Conservation (phyloP, 2,113 vertebrate species). For the Carassius auratus region DNA sequence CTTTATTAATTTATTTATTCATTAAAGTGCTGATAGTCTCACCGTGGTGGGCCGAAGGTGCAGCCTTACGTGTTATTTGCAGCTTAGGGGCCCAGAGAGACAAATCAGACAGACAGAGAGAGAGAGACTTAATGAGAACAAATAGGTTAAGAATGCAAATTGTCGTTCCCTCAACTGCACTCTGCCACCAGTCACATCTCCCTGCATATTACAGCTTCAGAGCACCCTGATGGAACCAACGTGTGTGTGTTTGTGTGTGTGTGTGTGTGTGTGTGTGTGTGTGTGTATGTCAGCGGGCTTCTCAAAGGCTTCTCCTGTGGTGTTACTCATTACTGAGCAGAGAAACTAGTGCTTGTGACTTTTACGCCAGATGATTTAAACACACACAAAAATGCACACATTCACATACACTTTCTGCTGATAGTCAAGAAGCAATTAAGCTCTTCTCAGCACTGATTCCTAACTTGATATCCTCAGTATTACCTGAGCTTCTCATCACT, state of each 20-base stretch:
- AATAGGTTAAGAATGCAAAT: conserved; percentile 61
- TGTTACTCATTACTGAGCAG: conserved; percentile 49
- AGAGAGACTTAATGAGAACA: conserved; percentile 57
- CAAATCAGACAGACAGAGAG: conserved; percentile 6
- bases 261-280: too few relatives aligned
- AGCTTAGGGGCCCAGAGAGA: conserved; percentile 28
- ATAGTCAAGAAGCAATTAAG: conserved; percentile 54
- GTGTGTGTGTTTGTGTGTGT: too few relatives aligned
- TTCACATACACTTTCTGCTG: conserved; percentile 32
- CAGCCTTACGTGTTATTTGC: conserved; percentile 41
- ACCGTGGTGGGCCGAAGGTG: background rate
- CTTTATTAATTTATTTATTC: conserved; percentile 59
- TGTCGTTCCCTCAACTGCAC: conserved; percentile 16
- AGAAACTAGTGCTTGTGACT: conserved; percentile 36
- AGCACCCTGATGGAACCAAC: background rate
- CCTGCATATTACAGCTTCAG: conserved; percentile 12
- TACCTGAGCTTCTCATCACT: conserved; percentile 33
- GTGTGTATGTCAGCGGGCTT: background rate
- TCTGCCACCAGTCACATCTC: conserved; percentile 26
- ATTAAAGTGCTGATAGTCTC: conserved; percentile 45
- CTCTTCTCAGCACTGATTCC: conserved; percentile 32
- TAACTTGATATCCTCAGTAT: conserved; percentile 36
- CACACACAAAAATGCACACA: conserved; percentile 11
- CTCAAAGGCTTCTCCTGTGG: conserved; percentile 2
- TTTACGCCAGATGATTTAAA: conserved; percentile 58